Base-by-base conservation (phyloP, 2,113 vertebrate genomes). In the Micronisus gabar region DNA sequence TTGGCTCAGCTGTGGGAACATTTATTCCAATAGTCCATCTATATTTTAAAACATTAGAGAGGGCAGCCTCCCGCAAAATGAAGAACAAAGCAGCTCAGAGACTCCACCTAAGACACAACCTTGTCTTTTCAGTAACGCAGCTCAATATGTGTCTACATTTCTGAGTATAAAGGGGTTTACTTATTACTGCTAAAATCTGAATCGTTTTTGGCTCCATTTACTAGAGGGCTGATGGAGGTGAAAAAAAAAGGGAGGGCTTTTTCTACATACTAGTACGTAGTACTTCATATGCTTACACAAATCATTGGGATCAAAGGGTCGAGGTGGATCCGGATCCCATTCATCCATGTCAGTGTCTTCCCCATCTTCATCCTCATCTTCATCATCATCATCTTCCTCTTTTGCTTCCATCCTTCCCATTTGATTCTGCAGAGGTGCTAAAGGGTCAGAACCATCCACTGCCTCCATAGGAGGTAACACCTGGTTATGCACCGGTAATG, bases 301-400 rank as follows among this genome's bases (percentile, higher is more conserved):
- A 96, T 98, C 99, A 45, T 99, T 99, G 12, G 99, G 99, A 95
- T 99, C 99, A 75, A 99, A 99, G 5, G 99, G 98, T 55, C 98
- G 98, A 65, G 98, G 98, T 5, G 98, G 98, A 65, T 98, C 98
- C 21, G 98, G 99, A 70, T 99, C 99, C 99, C 99, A 99, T 62
- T 99, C 99, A 12, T 99, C 99, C 95, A 99, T 94, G 80, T 99
- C 99, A 4, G 99, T 99, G 88, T 99, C 99, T 59, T 99, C 99
- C 14, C 97, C 98, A 4, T 99, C 99, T 10, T 99, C 99, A 0
- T 99, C 97, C 34, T 98, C 99, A 3, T 99, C 99, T 8, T 99
- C 98, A 1, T 99, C 99, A 14, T 99, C 98, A 2, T 99, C 99
- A 3, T 99, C 99, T 75, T 99, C 98, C 82, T 99, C 99, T 47